Evolutionary conservation across 2,113 vertebrate species (phyloP).

Genomic region (Mesitornis unicolor): DNA sequence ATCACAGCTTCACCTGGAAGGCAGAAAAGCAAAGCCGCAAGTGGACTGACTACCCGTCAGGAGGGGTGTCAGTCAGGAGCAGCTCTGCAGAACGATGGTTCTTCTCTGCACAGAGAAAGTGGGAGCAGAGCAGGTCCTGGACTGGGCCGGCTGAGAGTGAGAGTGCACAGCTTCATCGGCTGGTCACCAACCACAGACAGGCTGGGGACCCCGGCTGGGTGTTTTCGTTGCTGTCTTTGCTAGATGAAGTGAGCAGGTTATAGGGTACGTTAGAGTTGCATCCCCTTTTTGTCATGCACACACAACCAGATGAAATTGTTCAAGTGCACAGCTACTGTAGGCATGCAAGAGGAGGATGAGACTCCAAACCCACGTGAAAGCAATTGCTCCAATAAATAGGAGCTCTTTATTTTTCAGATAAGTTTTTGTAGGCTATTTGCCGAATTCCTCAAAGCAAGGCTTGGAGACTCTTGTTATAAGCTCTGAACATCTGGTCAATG

Average conservation of each 20-base stretch:
- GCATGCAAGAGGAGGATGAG: neutral
- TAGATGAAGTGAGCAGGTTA: neutral
- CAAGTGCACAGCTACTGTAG: neutral
- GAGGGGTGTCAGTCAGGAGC: neutral
- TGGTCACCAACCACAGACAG: neutral
- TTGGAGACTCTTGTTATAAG: neutral
- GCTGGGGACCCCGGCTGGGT: accelerated
- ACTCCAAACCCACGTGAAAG: neutral
- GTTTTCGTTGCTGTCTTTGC: neutral
- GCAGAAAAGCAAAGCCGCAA: accelerated
- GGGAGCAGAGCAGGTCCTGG: neutral
- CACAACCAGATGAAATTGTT: neutral
- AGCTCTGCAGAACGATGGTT: neutral
- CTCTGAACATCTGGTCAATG: neutral
- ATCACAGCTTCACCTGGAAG: neutral
- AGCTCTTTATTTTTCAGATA: neutral
- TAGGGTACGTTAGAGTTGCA: neutral
- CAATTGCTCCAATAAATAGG: neutral
- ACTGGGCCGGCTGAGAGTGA: neutral
- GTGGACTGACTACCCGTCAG: neutral
- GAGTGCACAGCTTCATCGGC: no score
- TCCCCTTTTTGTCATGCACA: neutral
- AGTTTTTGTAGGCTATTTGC: neutral
- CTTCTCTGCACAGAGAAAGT: accelerated
- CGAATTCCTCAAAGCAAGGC: neutral